Evolutionary conservation across 1,140 invertebrate species (phyloP), one percentile per base, ranked within the genome.

Genomic region (Hesperophylax magnus): DNA sequence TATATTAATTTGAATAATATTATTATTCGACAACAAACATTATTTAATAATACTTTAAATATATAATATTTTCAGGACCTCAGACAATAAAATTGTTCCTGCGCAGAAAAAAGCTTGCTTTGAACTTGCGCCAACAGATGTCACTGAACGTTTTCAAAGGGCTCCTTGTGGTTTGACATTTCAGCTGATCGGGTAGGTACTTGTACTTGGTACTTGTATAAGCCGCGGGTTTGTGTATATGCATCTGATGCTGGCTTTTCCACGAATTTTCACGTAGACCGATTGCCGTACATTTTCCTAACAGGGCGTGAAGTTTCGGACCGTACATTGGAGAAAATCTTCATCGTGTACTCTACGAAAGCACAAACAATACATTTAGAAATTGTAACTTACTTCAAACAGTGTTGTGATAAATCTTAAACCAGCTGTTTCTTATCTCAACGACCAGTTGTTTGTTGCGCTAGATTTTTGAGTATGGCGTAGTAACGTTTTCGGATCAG

Each of bases 141-240:
- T 6, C 63, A 27, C 22, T 18, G 22, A 34, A 9, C 2, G 63
- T 34, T 47, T 47, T 47, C 9, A 47, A 47, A 47, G 1, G 39
- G 3, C 11, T 11, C 39, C 11, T n/a, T 17, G 27, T 17, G 11
- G 63, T 67, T 17, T 67, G 63, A 67, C 63, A 67, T 67, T 67
- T 67, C 63, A 67, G 63, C 63, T 67, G 63, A 67, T 67, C 22
- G 63, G 8, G 22, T 61, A 60, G 9, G 27, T 34, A 67, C 63
- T 67, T n/a, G n/a, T n/a, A n/a, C n/a, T n/a, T n/a, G 9, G 27
- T 34, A 67, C 63, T 67, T 67, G 63, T 34, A 14, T 47, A 14
- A 8, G 22, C n/a, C 63, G 58, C 8, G 24, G 63, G 14, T 61
- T 61, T 61, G 58, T 34, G 63, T 67, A 31, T 67, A 3, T 47